A percentile compares a stretch with the other conserved stretches of the same genome.
Evolutionary conservation across 2,113 vertebrate genomes (phyloP).

Genomic region (Guaruba guarouba): DNA sequence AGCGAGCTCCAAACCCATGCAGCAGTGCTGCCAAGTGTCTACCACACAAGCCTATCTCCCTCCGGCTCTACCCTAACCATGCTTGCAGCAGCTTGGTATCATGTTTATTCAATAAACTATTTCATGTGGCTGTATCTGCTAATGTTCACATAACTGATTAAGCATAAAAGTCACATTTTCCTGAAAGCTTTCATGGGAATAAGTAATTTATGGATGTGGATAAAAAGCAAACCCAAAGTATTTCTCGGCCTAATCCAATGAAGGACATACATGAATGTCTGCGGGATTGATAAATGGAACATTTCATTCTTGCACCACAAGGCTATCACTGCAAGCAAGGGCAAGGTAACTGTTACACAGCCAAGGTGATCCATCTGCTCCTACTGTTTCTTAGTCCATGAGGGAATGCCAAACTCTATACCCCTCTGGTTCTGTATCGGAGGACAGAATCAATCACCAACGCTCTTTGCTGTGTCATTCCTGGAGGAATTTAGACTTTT

Average conservation of each 20-base stretch:
- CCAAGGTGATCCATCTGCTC: background rate
- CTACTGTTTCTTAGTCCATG: background rate
- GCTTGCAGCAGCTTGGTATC: background rate
- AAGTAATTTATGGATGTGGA: background rate
- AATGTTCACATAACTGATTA: background rate
- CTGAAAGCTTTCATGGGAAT: background rate
- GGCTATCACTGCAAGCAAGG: slow-evolving; percentile 46
- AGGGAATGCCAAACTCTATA: fast-evolving
- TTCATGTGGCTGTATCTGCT: background rate
- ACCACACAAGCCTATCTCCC: background rate
- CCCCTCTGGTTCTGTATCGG: background rate
- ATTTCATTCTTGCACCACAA: slow-evolving; percentile 5
- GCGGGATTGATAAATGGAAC: background rate
- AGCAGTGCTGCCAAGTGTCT: fast-evolving
- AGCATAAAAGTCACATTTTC: background rate
- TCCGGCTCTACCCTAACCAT: background rate
- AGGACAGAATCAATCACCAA: background rate
- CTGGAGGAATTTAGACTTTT: background rate
- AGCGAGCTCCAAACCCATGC: fast-evolving
- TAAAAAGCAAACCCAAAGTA: background rate
- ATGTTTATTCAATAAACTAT: background rate
- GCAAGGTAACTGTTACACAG: background rate
- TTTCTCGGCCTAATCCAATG: background rate
- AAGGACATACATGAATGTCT: background rate
- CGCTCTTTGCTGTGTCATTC: background rate